Evolutionary conservation across 2,797 vertebrate species (phyloP).

Genomic region (Tokudaia tokunoshimensis): DNA sequence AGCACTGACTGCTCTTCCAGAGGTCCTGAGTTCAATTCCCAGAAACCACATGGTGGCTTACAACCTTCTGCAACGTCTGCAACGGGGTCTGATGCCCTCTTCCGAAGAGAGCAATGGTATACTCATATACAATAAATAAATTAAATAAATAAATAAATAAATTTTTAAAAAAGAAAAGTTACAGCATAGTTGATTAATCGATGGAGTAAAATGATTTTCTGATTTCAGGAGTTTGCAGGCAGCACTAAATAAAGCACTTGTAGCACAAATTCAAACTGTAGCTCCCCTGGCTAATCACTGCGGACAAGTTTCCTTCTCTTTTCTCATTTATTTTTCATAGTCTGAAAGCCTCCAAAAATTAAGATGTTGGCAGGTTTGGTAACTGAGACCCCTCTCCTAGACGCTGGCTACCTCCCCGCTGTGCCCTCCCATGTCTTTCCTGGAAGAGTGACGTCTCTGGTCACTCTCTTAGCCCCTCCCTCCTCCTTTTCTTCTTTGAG

Average conservation of each 20-base stretch:
- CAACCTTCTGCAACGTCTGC: too few species aligned
- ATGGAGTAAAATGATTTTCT: conserved; percentile 16
- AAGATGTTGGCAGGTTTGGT: not conserved
- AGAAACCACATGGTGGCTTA: too few species aligned
- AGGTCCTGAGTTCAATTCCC: too few species aligned
- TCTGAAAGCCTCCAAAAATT: not conserved
- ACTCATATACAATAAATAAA: too few species aligned
- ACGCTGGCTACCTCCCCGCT: not conserved
- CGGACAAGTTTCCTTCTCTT: not conserved
- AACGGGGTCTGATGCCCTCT: too few species aligned
- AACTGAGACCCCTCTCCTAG: not conserved
- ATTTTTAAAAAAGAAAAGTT: not conserved
- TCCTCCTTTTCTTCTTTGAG: not conserved
- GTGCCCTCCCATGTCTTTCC: not conserved
- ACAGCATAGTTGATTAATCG: not conserved
- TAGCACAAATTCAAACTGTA: not conserved
- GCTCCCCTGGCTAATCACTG: not conserved
- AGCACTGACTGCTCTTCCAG: too few species aligned
- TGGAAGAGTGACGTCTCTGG: not conserved
- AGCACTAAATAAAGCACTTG: conserved; percentile 22
- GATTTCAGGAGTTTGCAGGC: conserved; percentile 16
- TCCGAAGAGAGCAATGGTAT: too few species aligned
- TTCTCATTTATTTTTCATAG: not conserved
- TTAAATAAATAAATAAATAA: too few species aligned
- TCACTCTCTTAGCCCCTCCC: not conserved